These are phyloP conservation scores for Orchestes rusci DNA, from an alignment of 2,888 invertebrate genomes.

Conservation along the genomic window DNA sequence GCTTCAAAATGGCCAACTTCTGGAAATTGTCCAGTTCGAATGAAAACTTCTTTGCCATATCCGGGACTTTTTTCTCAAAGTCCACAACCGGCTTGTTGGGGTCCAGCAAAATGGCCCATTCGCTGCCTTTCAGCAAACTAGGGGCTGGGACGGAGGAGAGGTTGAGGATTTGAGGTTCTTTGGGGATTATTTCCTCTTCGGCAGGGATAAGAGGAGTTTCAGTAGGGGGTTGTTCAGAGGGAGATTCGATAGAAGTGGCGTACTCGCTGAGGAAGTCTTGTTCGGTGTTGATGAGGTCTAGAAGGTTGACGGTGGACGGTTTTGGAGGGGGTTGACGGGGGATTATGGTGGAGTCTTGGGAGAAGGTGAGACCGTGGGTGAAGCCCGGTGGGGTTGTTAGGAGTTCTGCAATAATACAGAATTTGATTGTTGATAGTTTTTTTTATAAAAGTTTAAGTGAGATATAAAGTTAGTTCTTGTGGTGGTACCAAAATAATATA, in stretches of 20 bases:
- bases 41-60: slow-evolving; percentile 76
- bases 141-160: slow-evolving; percentile 52
- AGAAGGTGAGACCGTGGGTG: slow-evolving; percentile 51
- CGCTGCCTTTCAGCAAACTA: slow-evolving; percentile 48
- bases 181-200: slow-evolving; percentile 38
- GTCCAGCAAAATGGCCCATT: slow-evolving; percentile 87
- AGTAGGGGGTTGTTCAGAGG: not conserved
- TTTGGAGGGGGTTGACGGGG: slow-evolving; percentile 19
- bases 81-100: slow-evolving; percentile 72
- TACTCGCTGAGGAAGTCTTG: slow-evolving; percentile 46
- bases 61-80: slow-evolving; percentile 72
- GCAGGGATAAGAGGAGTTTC: slow-evolving; percentile 30
- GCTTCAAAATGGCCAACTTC: slow-evolving; percentile 89
- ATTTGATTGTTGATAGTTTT: too few relatives aligned
- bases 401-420: slow-evolving; percentile 32
- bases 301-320: slow-evolving; percentile 45
- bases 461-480: too few relatives aligned
- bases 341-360: slow-evolving; percentile 45
- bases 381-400: slow-evolving; percentile 61
- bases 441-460: too few relatives aligned
- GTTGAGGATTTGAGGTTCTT: slow-evolving; percentile 57
- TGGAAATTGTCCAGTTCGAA: slow-evolving; percentile 97
- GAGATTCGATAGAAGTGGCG: slow-evolving; percentile 10
- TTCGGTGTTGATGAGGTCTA: slow-evolving; percentile 55
- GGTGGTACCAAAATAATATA: too few relatives aligned